A percentile compares a stretch with the other conserved stretches of the same genome.
phyloP scores from a whole-genome alignment of 2,888 invertebrate species.

The Caenorhabditis macrosperma region DNA sequence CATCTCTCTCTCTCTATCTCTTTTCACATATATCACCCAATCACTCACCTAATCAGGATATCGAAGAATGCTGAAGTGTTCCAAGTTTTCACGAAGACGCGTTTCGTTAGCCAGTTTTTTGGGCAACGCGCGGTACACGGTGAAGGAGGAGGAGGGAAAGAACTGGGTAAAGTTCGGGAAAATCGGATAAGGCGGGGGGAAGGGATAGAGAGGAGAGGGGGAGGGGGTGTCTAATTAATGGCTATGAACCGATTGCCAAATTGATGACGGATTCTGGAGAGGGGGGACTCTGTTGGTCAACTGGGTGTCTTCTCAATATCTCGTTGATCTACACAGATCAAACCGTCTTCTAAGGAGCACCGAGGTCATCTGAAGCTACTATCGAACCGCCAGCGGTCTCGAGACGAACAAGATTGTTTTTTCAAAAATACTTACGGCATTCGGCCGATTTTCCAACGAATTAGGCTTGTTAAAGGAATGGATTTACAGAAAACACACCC shows the following conservation, averaged over 20 bases:
- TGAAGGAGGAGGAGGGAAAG: constrained; percentile 6
- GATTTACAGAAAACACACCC: too few relatives aligned
- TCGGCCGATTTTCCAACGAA: too few relatives aligned
- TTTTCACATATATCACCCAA: constrained; percentile 35
- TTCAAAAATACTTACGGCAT: too few relatives aligned
- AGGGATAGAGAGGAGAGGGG: background rate
- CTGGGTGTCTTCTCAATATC: too few relatives aligned
- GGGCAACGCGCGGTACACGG: constrained; percentile 15
- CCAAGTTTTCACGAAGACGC: constrained; percentile 34
- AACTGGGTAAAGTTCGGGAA: constrained; percentile 48
- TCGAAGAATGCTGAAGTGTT: constrained; percentile 48
- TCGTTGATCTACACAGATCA: too few relatives aligned
- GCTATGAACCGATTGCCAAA: constrained; percentile 30
- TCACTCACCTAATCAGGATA: constrained; percentile 40
- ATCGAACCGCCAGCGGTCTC: too few relatives aligned
- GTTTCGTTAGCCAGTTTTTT: constrained; percentile 43
- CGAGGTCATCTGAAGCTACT: too few relatives aligned
- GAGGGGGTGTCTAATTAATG: constrained; percentile 28
- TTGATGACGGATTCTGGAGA: too few relatives aligned
- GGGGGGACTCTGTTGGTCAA: too few relatives aligned
- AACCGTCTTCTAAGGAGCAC: too few relatives aligned
- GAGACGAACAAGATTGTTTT: too few relatives aligned
- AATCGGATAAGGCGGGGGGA: constrained; percentile 27
- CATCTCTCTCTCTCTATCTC: constrained; percentile 26
- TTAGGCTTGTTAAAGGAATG: too few relatives aligned